Evolutionary conservation across 92 coral and sea anemone species (phyloP).

Genomic region (Porites evermanni): DNA sequence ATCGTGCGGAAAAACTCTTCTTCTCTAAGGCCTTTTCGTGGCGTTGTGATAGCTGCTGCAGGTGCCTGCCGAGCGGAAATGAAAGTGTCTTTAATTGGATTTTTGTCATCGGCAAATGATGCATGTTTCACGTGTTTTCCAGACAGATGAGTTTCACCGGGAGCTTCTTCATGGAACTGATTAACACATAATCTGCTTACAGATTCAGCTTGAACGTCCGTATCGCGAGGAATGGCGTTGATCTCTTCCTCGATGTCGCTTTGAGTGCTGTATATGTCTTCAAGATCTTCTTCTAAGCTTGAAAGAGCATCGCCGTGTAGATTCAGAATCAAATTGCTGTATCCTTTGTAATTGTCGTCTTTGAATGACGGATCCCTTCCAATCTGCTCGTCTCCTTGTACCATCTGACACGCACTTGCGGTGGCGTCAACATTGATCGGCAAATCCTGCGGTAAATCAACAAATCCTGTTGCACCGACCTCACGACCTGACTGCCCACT

Average conservation of each 20-base stretch:
- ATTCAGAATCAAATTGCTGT: conserved; percentile 17
- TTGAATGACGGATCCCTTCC: neutral
- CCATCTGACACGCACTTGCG: neutral
- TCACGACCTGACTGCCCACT: neutral
- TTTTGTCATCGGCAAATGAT: neutral
- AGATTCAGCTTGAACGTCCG: neutral
- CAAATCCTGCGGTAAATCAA: neutral
- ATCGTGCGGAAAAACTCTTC: conserved; percentile 63
- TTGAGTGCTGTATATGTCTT: conserved; percentile 20
- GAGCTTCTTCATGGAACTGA: neutral
- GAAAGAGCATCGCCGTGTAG: conserved; percentile 59
- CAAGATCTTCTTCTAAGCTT: conserved; percentile 58
- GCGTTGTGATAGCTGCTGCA: conserved; percentile 51
- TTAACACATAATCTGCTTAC: neutral
- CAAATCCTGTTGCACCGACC: neutral
- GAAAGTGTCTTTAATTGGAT: neutral
- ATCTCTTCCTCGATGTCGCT: neutral
- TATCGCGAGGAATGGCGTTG: neutral
- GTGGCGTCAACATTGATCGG: neutral
- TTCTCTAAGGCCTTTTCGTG: conserved; percentile 54
- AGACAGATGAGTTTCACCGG: neutral
- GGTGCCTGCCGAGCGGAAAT: neutral
- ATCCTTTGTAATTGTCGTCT: conserved; percentile 14
- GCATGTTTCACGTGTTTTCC: conserved; percentile 7
- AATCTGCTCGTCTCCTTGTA: neutral